These are phyloP conservation scores for Agriopis leucophaearia DNA, from an alignment of 2,888 invertebrate species.

Conservation along the genomic window DNA sequence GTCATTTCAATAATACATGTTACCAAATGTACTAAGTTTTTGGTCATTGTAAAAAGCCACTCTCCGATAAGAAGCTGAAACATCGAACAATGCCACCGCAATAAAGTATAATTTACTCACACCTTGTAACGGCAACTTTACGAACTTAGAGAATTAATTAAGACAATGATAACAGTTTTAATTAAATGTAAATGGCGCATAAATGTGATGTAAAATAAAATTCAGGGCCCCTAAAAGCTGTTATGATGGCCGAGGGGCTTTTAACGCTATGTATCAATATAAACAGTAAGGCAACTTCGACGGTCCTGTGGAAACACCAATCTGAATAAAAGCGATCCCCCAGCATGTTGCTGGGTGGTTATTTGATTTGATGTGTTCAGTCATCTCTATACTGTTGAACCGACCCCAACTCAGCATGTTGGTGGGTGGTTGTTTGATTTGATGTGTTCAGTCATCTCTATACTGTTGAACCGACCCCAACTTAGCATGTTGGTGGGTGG, in stretches of 20 bases:
- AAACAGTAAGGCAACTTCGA: background rate
- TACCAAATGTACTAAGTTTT: background rate
- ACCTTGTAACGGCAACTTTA: constrained; percentile 27
- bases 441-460: no score
- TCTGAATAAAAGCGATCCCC: no score
- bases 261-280: background rate
- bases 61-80: background rate
- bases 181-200: constrained; percentile 35
- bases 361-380: no score
- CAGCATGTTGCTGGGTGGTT: no score
- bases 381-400: no score
- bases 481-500: no score
- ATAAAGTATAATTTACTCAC: constrained; percentile 16
- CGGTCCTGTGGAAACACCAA: no score
- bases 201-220: constrained; percentile 34
- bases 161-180: constrained; percentile 35
- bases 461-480: no score
- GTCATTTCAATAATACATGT: no score
- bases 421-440: no score
- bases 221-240: constrained; percentile 26
- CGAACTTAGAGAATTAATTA: constrained; percentile 32
- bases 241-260: constrained; percentile 25
- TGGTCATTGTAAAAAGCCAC: background rate
- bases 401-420: no score
- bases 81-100: constrained; percentile 13